A percentile compares a stretch with the other conserved stretches of the same genome.
phyloP scores from a whole-genome alignment of 2,888 invertebrate genomes.

The Hypercompe scribonia region DNA sequence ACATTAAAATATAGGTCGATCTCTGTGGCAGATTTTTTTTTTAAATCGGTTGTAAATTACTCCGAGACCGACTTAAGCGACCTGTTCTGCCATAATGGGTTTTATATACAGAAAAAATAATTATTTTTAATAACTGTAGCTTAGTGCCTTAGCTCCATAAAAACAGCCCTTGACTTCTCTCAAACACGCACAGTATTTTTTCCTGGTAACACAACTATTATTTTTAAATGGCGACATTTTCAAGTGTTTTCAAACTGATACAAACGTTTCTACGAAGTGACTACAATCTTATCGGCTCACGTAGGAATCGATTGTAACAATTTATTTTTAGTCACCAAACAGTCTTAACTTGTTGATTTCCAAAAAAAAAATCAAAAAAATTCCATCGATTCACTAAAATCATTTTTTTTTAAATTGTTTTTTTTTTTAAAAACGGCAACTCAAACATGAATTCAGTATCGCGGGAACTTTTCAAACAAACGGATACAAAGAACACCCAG shows the following conservation, averaged over 20 bases:
- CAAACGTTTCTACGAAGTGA: background rate
- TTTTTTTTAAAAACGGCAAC: no score
- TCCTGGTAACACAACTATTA: background rate
- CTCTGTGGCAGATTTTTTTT: background rate
- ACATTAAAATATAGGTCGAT: background rate
- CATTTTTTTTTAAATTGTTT: no score
- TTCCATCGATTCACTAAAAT: no score
- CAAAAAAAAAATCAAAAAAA: no score
- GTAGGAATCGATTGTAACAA: background rate
- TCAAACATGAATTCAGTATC: no score
- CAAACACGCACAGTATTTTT: background rate
- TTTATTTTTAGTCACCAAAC: background rate
- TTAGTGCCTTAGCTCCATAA: background rate
- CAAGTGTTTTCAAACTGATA: constrained; percentile 4
- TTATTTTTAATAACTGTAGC: no score
- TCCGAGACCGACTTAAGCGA: no score
- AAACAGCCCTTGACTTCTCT: background rate
- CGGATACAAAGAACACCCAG: no score
- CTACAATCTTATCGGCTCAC: background rate
- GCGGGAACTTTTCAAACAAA: no score
- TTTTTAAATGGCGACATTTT: constrained; percentile 3
- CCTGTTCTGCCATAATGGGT: background rate
- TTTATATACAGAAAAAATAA: background rate
- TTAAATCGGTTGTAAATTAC: background rate
- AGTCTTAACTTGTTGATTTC: background rate